Base-by-base conservation (phyloP, 1,140 invertebrate genomes). In the Branchinecta lynchi region DNA sequence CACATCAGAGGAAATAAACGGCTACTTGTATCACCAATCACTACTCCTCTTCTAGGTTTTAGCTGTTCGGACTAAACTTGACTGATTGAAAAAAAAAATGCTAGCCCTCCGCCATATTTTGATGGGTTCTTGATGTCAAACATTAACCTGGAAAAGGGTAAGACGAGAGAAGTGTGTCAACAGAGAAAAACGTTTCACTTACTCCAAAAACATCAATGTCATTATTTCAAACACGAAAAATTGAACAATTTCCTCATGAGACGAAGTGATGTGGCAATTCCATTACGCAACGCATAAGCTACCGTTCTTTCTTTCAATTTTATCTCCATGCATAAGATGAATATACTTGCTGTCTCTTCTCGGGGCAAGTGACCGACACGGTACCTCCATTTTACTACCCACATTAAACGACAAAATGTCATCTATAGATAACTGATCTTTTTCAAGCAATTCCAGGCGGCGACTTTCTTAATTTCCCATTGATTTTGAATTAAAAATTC, bases 91-190 rank as follows among this genome's bases (percentile, higher is more conserved):
- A n/a, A n/a, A n/a, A n/a, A n/a, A n/a, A n/a, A n/a, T n/a, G n/a
- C n/a, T n/a, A n/a, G n/a, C n/a, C 51, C 51, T 15, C 51, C 51
- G 51, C 51, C 51, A 2, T 60, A 60, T 60, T 60, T 60, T 60
- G 51, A 60, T 6, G 51, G 12, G 51, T 60, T 6, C 51, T 60
- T 60, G 51, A 60, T 60, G 51, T 6, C 51, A 60, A 20, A 60
- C 51, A 60, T 3, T 60, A 60, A 6, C 17, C 51, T 60, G 51
- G 51, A 60, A 60, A 6, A 60, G 6, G 17, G n/a, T n/a, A n/a
- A n/a, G n/a, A n/a, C n/a, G n/a, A n/a, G 12, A 60, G 51, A 60
- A 60, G 12, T 60, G 51, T 60, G 1, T 60, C 2, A 60, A 60
- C 51, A 15, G 51, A 60, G 17, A 60, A 60, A 60, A 60, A 60